Base-by-base conservation (phyloP, 2,113 vertebrate genomes). In the Jacana jacana region DNA sequence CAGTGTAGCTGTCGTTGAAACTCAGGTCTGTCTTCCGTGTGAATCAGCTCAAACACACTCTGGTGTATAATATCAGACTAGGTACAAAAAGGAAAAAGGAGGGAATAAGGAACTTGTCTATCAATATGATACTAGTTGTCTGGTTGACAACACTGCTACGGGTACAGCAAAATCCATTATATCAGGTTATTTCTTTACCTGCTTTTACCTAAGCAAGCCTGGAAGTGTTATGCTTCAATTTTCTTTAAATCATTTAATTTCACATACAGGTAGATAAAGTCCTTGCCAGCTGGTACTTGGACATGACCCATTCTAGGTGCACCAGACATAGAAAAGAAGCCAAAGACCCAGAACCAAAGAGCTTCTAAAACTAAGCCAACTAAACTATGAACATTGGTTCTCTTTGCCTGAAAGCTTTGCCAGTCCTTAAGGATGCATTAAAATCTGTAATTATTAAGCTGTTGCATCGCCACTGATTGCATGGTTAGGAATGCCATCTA, bases 51-150 rank as follows among this genome's bases (percentile, higher is more conserved):
- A 94, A 98, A 99, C 7, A 98, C 98, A 54, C 98, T 99, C 97
- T 99, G 98, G 88, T 99, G 98, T 95, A 99, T 98, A 71, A 99
- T 98, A 93, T 99, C 99, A 48, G 98, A 98, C 99, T 99, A 60
- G 1, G 11, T 30, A 39, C 27, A 93, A 79, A 91, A 22, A 18
- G 10, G 9, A 82, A 31, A 83, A 77, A 55, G 31, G 13, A 0
- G 2, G 8, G 19, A 54, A 28, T 48, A 70, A 90, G 54, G 79
- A 73, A 81, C 31, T 55, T 15, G 24, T 3, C 49, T n/a, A 8
- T 51, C 27, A 87, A 24, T 37, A 27, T 22, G 7, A 40, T 33
- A 30, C 1, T 66, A 89, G 20, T 12, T 48, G 13, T 49, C 37
- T 61, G 17, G 18, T 13, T 55, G 33, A 78, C 30, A 82, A 42